phyloP scores from a whole-genome alignment of 2,113 vertebrate genomes.

The Stomatorhinus ivindoensis region DNA sequence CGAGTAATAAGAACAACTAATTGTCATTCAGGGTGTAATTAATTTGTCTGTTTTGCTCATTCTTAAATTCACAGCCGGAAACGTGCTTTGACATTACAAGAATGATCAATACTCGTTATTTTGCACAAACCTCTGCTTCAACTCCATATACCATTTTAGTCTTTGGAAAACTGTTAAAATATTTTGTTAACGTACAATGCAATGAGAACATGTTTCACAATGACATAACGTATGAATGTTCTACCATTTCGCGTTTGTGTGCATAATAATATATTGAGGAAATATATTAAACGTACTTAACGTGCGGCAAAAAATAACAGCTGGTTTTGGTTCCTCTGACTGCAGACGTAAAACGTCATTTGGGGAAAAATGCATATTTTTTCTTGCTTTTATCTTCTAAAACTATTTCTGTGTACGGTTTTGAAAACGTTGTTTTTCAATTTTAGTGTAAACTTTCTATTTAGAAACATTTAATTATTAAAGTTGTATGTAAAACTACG shows the following conservation, averaged over 20 bases:
- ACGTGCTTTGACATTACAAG: neutral
- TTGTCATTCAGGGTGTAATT: neutral
- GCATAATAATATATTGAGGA: neutral
- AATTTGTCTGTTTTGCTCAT: neutral
- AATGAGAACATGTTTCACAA: neutral
- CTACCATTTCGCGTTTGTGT: neutral
- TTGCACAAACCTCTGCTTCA: neutral
- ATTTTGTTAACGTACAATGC: neutral
- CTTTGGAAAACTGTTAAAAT: neutral
- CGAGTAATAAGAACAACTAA: neutral
- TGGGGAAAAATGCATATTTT: neutral
- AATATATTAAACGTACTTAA: neutral
- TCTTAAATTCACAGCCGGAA: neutral
- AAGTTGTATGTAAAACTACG: neutral
- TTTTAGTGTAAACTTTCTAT: neutral
- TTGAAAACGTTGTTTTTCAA: neutral
- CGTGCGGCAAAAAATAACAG: neutral
- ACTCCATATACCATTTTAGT: neutral
- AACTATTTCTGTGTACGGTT: neutral
- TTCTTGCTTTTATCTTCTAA: neutral
- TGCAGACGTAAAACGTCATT: neutral
- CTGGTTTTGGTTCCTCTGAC: neutral
- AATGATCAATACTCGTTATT: neutral
- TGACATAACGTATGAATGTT: neutral
- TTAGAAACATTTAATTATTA: slow-evolving; percentile 4